Evolutionary conservation across 2,113 vertebrate species (phyloP), one percentile per base, ranked within the genome.

Genomic region (Notothenia coriiceps): DNA sequence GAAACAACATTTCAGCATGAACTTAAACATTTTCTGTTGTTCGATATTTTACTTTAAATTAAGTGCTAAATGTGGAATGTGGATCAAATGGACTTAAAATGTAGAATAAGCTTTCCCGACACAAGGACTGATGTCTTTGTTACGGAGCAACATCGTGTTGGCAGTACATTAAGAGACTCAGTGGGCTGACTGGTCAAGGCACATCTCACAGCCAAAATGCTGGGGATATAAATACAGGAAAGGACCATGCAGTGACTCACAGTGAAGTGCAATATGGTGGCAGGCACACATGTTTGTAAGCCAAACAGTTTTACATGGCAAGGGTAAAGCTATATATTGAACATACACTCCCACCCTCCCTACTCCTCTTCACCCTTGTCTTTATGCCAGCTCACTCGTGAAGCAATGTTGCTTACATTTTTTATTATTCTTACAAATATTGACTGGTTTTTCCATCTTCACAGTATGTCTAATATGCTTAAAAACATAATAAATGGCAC

Each of bases 271-370:
- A 87, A 75, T 79, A 54, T 22, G 49, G 46, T 87, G 63, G 64
- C 54, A 81, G 43, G 47, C 35, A 69, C 61, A 77, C 60, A 79
- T 7, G 82, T 71, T 44, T 50, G 40, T 49, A 40, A 71, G 79
- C 74, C 74, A 89, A 91, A 90, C 65, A 54, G 43, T 77, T 85
- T 66, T 62, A 68, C 83, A 81, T 72, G 69, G 73, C 76, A 80
- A 55, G 47, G 83, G 61, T 66, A 84, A 86, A 65, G 78, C 70
- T 69, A 79, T 86, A 74, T 78, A 86, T 80, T 74, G 81, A 80
- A 77, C 74, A 77, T 79, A 77, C 74, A 56, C 74, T 49, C 64
- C 71, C 35, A 40, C 6, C 35, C 72, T 50, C 55, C 49, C 64
- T 56, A 50, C 25, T 70, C 67, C 68, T 84, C 50, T 29, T 86